phyloP scores from a whole-genome alignment of 2,113 vertebrate genomes.

The Oncorhynchus clarkii region DNA sequence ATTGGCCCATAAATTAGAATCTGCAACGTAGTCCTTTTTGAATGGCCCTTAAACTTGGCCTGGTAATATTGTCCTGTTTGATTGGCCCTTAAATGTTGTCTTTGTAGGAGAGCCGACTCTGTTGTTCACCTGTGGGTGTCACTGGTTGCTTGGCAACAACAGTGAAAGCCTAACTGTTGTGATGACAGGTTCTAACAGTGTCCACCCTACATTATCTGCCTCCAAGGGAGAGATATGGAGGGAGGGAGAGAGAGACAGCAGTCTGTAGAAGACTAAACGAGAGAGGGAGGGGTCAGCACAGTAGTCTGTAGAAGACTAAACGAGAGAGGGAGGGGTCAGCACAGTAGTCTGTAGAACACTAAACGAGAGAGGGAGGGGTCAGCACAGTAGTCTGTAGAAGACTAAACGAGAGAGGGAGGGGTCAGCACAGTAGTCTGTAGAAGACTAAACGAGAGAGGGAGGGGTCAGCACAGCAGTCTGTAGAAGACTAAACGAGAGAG shows the following conservation, averaged over 20 bases:
- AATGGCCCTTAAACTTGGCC: background rate
- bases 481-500: background rate
- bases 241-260: too few relatives aligned
- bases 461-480: background rate
- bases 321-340: background rate
- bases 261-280: background rate
- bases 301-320: constrained; percentile 2
- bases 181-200: background rate
- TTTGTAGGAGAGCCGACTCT: too few relatives aligned
- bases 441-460: too few relatives aligned
- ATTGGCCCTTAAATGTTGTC: background rate
- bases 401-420: too few relatives aligned
- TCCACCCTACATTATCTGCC: background rate
- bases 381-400: too few relatives aligned
- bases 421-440: too few relatives aligned
- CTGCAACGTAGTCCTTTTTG: background rate
- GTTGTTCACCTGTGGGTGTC: background rate
- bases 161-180: background rate
- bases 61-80: background rate
- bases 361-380: too few relatives aligned
- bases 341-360: too few relatives aligned
- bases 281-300: background rate
- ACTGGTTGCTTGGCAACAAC: background rate
- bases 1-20: background rate
- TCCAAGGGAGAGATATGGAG: background rate